Percentiles rank a stretch among this genome's conserved stretches.
Conservation (phyloP, 1,140 invertebrate species). For the Nasonia longicornis region DNA sequence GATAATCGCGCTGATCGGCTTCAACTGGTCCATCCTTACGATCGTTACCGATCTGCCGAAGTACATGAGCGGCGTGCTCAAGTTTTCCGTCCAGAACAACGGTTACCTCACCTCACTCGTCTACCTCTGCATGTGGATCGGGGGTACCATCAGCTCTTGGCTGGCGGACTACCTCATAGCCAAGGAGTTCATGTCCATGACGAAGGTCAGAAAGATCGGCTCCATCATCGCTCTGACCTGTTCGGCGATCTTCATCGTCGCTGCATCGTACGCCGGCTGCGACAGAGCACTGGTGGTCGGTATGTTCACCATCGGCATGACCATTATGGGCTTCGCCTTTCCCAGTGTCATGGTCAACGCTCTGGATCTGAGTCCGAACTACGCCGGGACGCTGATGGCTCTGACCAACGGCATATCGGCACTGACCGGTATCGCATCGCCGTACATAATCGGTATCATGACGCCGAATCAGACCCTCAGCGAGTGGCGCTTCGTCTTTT, state of each 20-base stretch:
- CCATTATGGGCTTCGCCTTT: slow-evolving; percentile 81
- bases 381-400: slow-evolving; percentile 85
- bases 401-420: slow-evolving; percentile 87
- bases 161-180: slow-evolving; percentile 77
- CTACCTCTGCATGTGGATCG: slow-evolving; percentile 81
- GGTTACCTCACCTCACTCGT: slow-evolving; percentile 78
- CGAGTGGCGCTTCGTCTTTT: slow-evolving; percentile 87
- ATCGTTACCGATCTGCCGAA: slow-evolving; percentile 92
- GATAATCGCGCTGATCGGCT: slow-evolving; percentile 80
- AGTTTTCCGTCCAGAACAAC: slow-evolving; percentile 83
- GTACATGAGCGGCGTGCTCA: slow-evolving; percentile 90
- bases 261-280: slow-evolving; percentile 85
- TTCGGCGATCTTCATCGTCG: slow-evolving; percentile 82
- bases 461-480: slow-evolving; percentile 78
- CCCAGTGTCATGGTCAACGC: slow-evolving; percentile 82
- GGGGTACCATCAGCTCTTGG: slow-evolving; percentile 75
- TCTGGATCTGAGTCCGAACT: slow-evolving; percentile 85
- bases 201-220: slow-evolving; percentile 78
- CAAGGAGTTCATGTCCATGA: slow-evolving; percentile 71
- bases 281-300: slow-evolving; percentile 74
- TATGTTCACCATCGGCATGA: slow-evolving; percentile 79
- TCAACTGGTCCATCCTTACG: slow-evolving; percentile 96
- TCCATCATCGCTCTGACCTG: slow-evolving; percentile 79
- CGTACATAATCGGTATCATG: slow-evolving; percentile 81
- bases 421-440: slow-evolving; percentile 83